Evolutionary conservation across 2,888 invertebrate species (phyloP).

Genomic region (Zaprionus bogoriensis): DNA sequence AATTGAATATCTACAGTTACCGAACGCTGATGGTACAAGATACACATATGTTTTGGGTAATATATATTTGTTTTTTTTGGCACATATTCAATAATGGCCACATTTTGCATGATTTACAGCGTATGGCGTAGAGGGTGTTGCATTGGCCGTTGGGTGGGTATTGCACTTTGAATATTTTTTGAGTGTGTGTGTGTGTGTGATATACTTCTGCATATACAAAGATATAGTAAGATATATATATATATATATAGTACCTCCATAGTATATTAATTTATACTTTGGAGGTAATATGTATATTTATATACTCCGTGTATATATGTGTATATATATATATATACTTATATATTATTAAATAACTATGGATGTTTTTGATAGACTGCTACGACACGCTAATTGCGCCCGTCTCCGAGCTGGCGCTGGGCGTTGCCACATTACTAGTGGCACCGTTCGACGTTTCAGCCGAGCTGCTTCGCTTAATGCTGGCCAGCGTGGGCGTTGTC

Average conservation of each 20-base stretch:
- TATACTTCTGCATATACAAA: not conserved
- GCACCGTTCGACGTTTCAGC: conserved; percentile 44
- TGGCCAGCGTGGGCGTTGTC: conserved; percentile 38
- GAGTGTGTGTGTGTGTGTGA: not conserved
- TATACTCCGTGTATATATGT: not conserved
- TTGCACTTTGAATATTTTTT: not conserved
- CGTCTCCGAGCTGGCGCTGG: conserved; percentile 66
- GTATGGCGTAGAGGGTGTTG: not conserved
- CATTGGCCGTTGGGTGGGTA: not conserved
- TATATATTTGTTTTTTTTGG: not conserved
- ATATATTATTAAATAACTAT: conserved; percentile 20
- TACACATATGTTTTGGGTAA: not conserved
- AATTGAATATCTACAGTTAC: no score
- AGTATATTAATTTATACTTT: no score
- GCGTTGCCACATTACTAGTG: conserved; percentile 19
- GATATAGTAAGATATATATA: not conserved
- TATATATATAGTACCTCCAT: not conserved
- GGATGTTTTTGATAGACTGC: conserved; percentile 40
- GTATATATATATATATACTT: conserved; percentile 20
- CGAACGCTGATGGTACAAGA: no score
- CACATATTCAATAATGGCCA: conserved; percentile 24
- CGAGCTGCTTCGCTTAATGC: conserved; percentile 52
- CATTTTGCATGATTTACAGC: conserved; percentile 7
- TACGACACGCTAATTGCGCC: conserved; percentile 83
- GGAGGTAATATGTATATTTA: no score